Percentiles rank a stretch among this genome's conserved stretches.
phyloP scores from a whole-genome alignment of 1,140 invertebrate species.

The Chironomus striatipennis region DNA sequence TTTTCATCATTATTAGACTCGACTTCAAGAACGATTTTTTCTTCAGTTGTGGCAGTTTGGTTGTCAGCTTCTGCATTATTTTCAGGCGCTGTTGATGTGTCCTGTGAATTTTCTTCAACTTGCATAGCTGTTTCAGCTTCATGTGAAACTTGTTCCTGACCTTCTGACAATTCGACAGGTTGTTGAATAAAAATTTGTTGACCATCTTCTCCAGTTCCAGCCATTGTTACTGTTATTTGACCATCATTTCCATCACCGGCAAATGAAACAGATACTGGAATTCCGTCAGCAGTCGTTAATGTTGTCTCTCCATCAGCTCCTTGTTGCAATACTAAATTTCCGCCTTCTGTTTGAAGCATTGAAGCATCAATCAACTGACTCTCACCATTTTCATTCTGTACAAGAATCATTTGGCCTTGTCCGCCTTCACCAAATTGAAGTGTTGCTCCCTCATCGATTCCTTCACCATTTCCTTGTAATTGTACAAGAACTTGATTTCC shows the following conservation, averaged over 20 bases:
- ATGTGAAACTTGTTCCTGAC: slow-evolving; percentile 11
- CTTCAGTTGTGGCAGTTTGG: neutral
- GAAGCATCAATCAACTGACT: slow-evolving; percentile 40
- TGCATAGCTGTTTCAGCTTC: neutral
- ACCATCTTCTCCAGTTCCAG: neutral
- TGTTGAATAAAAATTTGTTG: slow-evolving; percentile 6
- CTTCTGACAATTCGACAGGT: neutral
- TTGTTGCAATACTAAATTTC: slow-evolving; percentile 39
- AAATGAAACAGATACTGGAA: slow-evolving; percentile 7
- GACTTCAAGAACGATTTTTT: neutral
- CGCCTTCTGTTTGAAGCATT: slow-evolving; percentile 35
- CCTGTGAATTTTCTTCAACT: neutral
- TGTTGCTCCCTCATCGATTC: slow-evolving; percentile 36
- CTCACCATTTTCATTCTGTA: slow-evolving; percentile 39
- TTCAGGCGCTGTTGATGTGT: neutral
- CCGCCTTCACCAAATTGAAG: slow-evolving; percentile 37
- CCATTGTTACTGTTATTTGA: neutral
- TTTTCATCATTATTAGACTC: too few species aligned
- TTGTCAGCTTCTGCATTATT: neutral
- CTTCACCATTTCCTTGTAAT: slow-evolving; percentile 35
- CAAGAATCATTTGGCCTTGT: slow-evolving; percentile 40
- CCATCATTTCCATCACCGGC: neutral
- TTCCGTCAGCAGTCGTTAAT: neutral
- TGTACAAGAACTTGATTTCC: neutral
- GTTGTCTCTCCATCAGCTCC: slow-evolving; percentile 33